Evolutionary conservation across 2,113 vertebrate species (phyloP), one percentile per base, ranked within the genome.

Genomic region (Tenebrosternarchus preto): DNA sequence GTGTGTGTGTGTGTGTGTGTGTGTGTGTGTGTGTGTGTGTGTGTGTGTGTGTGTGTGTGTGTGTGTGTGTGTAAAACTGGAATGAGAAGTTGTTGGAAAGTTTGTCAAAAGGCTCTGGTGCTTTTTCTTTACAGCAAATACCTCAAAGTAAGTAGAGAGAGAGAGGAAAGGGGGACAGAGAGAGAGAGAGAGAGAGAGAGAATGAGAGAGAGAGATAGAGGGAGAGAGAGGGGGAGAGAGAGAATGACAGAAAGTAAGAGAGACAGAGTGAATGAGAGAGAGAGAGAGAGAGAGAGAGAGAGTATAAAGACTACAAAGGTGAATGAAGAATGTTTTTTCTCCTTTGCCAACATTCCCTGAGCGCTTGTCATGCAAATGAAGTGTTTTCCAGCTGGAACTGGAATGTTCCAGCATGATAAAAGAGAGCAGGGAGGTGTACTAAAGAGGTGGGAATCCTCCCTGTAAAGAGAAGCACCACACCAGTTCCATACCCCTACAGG

Each of bases 311-410:
- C 72, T 59, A 39, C 24, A 61, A 75, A 31, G 36, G 22, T 75
- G 82, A 68, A 56, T 39, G 59, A 68, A 15, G 72, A 76, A 76
- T 53, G 29, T 55, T 83, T 75, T 78, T 80, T 80, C 46, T 7
- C 27, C 33, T 29, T 15, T 80, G 77, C 77, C 73, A 76, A 76
- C 77, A 76, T 80, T 83, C 82, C 74, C 70, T 27, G 72, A 55
- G 22, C 59, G 22, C 73, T 73, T 80, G 73, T 80, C 72, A 68
- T 73, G 78, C 69, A 73, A 77, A 73, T 77, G 36, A 55, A 60
- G 55, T 64, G 27, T 61, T 82, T 82, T 80, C 72, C 36, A 66
- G 22, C 50, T n/a, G 36, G 12, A 39, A 61, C 22, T 73, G 60
- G 39, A 73, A 80, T 53, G 63, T 63, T n/a, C 50, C 36, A 66